Base-by-base conservation (phyloP, 1,140 invertebrate genomes). In the Habropoda laboriosa region DNA sequence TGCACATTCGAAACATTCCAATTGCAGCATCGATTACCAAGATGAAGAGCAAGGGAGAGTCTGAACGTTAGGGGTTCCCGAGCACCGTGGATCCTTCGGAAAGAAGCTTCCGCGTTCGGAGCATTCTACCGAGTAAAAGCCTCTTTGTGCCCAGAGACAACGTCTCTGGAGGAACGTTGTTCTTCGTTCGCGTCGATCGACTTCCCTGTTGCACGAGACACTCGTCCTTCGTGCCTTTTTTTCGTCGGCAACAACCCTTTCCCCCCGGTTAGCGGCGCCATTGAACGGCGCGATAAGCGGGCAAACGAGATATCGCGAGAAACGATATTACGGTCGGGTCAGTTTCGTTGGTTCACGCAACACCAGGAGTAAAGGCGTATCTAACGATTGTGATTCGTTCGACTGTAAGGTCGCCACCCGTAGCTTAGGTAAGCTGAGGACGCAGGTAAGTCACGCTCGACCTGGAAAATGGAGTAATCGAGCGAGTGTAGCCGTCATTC, bases 401-500 rank as follows among this genome's bases (percentile, higher is more conserved):
- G 58, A 63, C 21, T 40, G 53, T 53, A 63, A 83, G 32, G 45
- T 30, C 63, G 51, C n/a, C 1, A 30, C n/a, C 12, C 21, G 21
- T 18, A 30, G 57, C 63, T 27, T 32, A 24, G 21, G 6, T 35
- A n/a, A n/a, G n/a, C n/a, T n/a, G 57, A 64, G 45, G 55, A 84
- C 73, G 64, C 30, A 27, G 71, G 79, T 80, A 83, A 85, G 82
- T 85, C 83, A 85, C 83, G 83, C 77, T 79, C 77, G 81, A 58
- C 57, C 64, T 80, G 77, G 60, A 83, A 76, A 84, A 57, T 63
- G 40, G n/a, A 35, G 64, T 45, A 67, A 84, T 84, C 72, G 63
- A 70, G 30, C 64, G 64, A 75, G 68, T 76, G 57, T 55, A 74
- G 71, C 82, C 64, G 70, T 84, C 82, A 83, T 74, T 83, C 81